phyloP scores from a whole-genome alignment of 2,888 invertebrate species.

The Ophonus ardosiacus region DNA sequence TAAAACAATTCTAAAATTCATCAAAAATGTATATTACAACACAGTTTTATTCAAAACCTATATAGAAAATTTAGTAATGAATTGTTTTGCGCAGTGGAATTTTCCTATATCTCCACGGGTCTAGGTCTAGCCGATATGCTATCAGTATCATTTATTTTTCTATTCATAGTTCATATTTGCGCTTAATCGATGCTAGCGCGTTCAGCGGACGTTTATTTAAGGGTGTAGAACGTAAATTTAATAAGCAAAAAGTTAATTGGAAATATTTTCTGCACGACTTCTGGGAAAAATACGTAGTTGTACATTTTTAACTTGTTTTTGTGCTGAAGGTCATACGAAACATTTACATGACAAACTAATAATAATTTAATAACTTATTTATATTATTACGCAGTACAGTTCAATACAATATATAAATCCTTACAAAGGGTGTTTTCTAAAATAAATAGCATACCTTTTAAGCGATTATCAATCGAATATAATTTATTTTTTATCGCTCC shows the following conservation, averaged over 20 bases:
- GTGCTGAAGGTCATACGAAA: slow-evolving; percentile 26
- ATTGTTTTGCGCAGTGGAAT: slow-evolving; percentile 26
- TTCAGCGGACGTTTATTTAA: slow-evolving; percentile 4
- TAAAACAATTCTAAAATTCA: neutral
- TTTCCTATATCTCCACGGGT: slow-evolving; percentile 20
- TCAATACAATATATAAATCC: neutral
- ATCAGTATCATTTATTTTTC: slow-evolving; percentile 55
- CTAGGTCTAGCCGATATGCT: slow-evolving; percentile 27
- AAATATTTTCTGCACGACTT: slow-evolving; percentile 11
- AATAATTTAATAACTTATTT: slow-evolving; percentile 2
- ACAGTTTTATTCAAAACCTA: neutral
- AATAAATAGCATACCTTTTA: neutral
- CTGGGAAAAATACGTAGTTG: slow-evolving; percentile 38
- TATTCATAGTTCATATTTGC: slow-evolving; percentile 59
- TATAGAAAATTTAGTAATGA: neutral
- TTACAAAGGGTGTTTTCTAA: neutral
- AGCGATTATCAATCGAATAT: neutral
- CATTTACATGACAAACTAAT: slow-evolving; percentile 37
- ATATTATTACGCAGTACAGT: neutral
- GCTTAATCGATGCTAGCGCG: slow-evolving; percentile 35
- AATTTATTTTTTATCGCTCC: slow-evolving; percentile 8
- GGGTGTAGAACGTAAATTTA: neutral
- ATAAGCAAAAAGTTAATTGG: neutral
- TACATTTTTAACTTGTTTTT: slow-evolving; percentile 55
- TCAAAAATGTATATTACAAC: too few species aligned